phyloP scores from a whole-genome alignment of 2,113 vertebrate species.

The Dipodomys spectabilis region DNA sequence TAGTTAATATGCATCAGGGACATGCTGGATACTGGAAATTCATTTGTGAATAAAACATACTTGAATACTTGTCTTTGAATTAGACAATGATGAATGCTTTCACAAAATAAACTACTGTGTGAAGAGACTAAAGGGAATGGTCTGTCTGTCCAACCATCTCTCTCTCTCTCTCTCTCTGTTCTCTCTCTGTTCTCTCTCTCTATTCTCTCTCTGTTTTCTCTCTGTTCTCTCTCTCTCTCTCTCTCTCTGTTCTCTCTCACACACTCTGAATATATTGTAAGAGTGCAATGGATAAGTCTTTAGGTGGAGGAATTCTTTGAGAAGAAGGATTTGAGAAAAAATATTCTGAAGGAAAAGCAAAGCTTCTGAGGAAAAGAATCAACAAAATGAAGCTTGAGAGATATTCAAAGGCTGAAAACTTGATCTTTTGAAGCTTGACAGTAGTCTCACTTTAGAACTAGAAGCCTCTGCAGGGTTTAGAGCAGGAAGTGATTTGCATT shows the following conservation, averaged over 20 bases:
- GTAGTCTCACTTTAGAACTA: neutral
- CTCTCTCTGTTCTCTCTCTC: neutral
- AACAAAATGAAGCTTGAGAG: neutral
- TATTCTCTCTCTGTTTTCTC: too few relatives aligned
- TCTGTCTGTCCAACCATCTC: too few relatives aligned
- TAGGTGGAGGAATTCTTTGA: neutral
- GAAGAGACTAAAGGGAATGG: neutral
- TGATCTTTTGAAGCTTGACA: neutral
- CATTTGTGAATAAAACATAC: neutral
- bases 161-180: neutral
- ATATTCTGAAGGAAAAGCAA: neutral
- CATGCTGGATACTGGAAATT: neutral
- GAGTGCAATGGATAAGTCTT: neutral
- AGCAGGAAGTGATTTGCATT: neutral
- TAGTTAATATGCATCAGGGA: neutral
- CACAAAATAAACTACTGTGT: neutral
- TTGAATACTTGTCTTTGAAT: neutral
- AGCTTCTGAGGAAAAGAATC: rapidly evolving
- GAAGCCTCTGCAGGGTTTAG: neutral
- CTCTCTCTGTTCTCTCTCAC: too few relatives aligned
- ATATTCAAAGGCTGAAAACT: rapidly evolving
- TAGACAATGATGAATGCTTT: neutral
- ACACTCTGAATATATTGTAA: neutral
- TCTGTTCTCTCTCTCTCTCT: neutral
- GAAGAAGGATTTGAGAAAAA: neutral